Conservation (phyloP, 1,140 invertebrate genomes). For the Dreissena rostriformis region DNA sequence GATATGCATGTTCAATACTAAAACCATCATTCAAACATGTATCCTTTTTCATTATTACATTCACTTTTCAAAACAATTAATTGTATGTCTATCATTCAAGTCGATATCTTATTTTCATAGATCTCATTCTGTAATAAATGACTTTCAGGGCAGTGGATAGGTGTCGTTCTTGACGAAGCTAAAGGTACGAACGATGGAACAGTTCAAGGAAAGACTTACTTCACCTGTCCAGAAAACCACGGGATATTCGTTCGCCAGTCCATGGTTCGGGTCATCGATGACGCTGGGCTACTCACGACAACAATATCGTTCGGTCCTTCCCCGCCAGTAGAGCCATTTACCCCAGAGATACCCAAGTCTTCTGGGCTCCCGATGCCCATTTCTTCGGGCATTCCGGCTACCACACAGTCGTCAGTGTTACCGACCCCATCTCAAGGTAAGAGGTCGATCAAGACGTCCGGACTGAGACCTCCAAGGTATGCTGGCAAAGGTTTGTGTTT, state of each 20-base stretch:
- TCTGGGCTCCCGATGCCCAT: slow-evolving; percentile 42
- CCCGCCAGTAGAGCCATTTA: too few relatives aligned
- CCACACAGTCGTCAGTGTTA: slow-evolving; percentile 35
- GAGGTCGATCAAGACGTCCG: slow-evolving; percentile 61
- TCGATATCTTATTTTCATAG: too few relatives aligned
- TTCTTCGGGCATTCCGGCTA: slow-evolving; percentile 25
- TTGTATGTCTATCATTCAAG: too few relatives aligned
- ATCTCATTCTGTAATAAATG: too few relatives aligned
- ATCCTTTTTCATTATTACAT: too few relatives aligned
- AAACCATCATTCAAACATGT: too few relatives aligned
- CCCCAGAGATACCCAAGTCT: too few relatives aligned
- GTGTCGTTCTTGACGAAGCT: slow-evolving; percentile 96
- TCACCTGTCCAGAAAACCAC: slow-evolving; percentile 81
- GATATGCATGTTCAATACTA: too few relatives aligned
- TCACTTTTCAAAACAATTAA: too few relatives aligned
- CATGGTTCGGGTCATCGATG: slow-evolving; percentile 71
- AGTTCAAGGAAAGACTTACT: slow-evolving; percentile 89
- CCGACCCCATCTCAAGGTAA: slow-evolving; percentile 42
- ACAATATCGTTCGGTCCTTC: slow-evolving; percentile 24
- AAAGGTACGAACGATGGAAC: slow-evolving; percentile 99
- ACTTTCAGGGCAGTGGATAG: slow-evolving; percentile 97
- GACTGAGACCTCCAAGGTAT: slow-evolving; percentile 73
- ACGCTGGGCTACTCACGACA: slow-evolving; percentile 43
- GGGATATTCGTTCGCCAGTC: slow-evolving; percentile 82
- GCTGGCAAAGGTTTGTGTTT: slow-evolving; percentile 77